phyloP scores from a whole-genome alignment of 2,888 invertebrate species.

The Thymelicus sylvestris region DNA sequence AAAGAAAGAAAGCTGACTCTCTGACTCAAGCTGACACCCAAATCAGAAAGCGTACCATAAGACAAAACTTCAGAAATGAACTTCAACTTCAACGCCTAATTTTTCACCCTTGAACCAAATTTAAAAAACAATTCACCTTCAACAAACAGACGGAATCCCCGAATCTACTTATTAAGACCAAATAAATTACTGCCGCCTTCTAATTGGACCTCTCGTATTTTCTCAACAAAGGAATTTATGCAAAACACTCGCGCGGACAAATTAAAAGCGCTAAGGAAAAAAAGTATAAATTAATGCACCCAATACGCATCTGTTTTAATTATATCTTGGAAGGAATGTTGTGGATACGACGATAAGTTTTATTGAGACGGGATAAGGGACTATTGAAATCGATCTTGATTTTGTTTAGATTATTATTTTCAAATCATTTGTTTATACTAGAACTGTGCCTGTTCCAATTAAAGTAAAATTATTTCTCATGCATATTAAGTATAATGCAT shows the following conservation, averaged over 20 bases:
- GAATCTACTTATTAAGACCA: slow-evolving; percentile 69
- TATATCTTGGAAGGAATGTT: slow-evolving; percentile 53
- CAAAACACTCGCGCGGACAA: slow-evolving; percentile 77
- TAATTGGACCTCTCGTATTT: slow-evolving; percentile 76
- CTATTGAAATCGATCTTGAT: too few relatives aligned
- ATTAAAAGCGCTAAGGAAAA: slow-evolving; percentile 77
- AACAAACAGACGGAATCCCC: slow-evolving; percentile 50
- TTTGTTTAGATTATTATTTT: too few relatives aligned
- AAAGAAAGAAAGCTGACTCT: too few relatives aligned
- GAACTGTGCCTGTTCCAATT: too few relatives aligned
- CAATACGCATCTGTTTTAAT: slow-evolving; percentile 78
- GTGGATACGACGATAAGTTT: slow-evolving; percentile 12
- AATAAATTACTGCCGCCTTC: slow-evolving; percentile 74
- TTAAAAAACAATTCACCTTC: slow-evolving; percentile 36
- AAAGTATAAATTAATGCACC: slow-evolving; percentile 80
- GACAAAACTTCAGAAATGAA: not conserved
- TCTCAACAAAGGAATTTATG: slow-evolving; percentile 77
- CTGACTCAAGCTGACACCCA: not conserved
- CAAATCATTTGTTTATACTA: too few relatives aligned
- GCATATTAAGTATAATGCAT: too few relatives aligned
- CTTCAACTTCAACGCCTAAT: not conserved
- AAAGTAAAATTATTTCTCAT: too few relatives aligned
- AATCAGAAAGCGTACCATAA: not conserved
- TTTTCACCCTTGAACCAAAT: slow-evolving; percentile 24
- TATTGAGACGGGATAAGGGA: too few relatives aligned